These are phyloP conservation scores for Halocynthia aurantium DNA, from an alignment of 23 tunicate species.

Conservation along the genomic window DNA sequence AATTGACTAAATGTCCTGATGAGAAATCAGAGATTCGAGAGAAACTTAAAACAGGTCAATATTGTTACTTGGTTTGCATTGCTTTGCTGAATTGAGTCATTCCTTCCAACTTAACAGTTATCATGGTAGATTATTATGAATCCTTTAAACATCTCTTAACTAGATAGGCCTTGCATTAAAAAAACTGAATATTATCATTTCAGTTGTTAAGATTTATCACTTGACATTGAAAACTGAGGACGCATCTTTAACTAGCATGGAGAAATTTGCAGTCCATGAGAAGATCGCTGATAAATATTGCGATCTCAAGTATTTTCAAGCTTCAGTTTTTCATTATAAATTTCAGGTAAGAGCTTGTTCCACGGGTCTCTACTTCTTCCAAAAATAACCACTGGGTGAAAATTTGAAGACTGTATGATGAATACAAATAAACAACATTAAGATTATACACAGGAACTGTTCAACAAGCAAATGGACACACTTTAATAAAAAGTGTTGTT, in stretches of 20 bases:
- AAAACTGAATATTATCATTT: not conserved
- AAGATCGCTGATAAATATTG: constrained; percentile 61
- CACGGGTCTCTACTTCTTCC: not conserved
- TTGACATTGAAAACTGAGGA: constrained; percentile 10
- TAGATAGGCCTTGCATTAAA: no score
- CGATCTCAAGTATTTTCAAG: constrained; percentile 29
- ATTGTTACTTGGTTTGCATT: not conserved
- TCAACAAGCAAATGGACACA: no score
- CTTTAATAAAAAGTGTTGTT: no score
- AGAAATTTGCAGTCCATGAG: constrained; percentile 36
- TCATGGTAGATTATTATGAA: no score
- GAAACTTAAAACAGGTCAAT: constrained; percentile 31
- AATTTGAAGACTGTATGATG: no score
- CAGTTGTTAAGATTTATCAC: constrained; percentile 34
- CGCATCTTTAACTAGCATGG: not conserved
- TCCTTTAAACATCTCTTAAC: no score
- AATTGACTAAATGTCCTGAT: constrained; percentile 2
- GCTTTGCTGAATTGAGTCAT: no score
- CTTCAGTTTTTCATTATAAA: constrained; percentile 62
- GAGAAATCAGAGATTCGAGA: constrained; percentile 17
- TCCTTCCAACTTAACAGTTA: no score
- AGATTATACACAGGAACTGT: no score
- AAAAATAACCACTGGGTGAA: not conserved
- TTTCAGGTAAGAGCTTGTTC: constrained; percentile 21
- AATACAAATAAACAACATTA: no score